Conservation (phyloP, 2,888 invertebrate genomes). For the Congeria kusceri region DNA sequence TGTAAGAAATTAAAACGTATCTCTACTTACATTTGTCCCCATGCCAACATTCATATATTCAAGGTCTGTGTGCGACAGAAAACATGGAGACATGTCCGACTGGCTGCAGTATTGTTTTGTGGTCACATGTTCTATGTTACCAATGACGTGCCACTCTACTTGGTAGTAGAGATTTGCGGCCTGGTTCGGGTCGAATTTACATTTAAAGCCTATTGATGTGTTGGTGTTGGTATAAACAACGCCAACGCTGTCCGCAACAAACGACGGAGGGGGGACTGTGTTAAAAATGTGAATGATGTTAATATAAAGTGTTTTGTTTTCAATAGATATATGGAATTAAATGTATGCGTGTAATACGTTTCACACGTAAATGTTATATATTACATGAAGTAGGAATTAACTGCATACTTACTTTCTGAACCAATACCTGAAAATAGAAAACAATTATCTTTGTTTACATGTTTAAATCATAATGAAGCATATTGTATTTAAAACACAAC, state of each 20-base stretch:
- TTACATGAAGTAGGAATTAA: not conserved
- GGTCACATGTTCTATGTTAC: not conserved
- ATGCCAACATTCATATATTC: slow-evolving; percentile 1
- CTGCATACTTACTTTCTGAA: slow-evolving; percentile 3
- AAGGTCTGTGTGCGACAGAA: slow-evolving; percentile 22
- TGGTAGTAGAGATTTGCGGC: slow-evolving; percentile 17
- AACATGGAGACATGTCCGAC: not conserved
- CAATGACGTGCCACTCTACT: slow-evolving; percentile 19
- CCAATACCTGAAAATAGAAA: slow-evolving; percentile 20
- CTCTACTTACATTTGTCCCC: slow-evolving; percentile 21
- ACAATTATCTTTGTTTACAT: not conserved
- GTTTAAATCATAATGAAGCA: too few relatives aligned
- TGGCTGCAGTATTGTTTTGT: slow-evolving; percentile 17
- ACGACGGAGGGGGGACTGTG: slow-evolving; percentile 9
- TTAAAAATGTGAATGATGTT: not conserved
- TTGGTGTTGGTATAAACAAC: not conserved
- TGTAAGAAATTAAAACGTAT: not conserved
- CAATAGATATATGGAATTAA: too few relatives aligned
- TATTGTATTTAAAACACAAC: not conserved
- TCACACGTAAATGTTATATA: too few relatives aligned
- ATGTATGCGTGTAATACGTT: too few relatives aligned
- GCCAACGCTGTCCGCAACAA: slow-evolving; percentile 11
- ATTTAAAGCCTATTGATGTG: slow-evolving; percentile 6
- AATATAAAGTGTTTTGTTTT: not conserved
- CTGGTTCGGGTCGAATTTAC: slow-evolving; percentile 24